A percentile compares a stretch with the other conserved stretches of the same genome.
Evolutionary conservation across 2,888 invertebrate genomes (phyloP).

Genomic region (Nematopogon swammerdamellus): DNA sequence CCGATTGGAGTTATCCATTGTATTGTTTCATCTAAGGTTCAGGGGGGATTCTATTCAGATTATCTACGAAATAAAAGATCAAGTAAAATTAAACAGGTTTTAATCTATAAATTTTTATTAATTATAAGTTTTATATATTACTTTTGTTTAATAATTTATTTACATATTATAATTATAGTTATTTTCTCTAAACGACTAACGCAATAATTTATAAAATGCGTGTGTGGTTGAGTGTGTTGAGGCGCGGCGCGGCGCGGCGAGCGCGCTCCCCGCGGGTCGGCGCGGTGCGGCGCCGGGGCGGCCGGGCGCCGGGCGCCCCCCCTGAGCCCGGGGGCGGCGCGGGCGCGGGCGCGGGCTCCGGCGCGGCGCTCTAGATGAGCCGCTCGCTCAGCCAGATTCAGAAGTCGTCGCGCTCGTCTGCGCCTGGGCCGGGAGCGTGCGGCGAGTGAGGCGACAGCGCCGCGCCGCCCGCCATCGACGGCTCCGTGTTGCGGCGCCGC

Average conservation of each 20-base stretch:
- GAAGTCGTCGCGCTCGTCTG: conserved; percentile 38
- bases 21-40: no score
- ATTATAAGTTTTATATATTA: conserved; percentile 30
- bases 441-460: conserved; percentile 36
- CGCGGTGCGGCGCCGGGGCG: neutral
- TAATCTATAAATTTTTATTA: conserved; percentile 1
- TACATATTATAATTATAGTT: conserved; percentile 4
- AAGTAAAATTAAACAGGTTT: conserved; percentile 1
- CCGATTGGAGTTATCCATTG: no score
- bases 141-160: conserved; percentile 5
- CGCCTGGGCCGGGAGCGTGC: conserved; percentile 19
- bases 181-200: neutral
- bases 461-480: conserved; percentile 59
- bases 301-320: conserved; percentile 25
- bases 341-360: no score
- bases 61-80: neutral
- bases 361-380: conserved; percentile 54
- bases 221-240: no score
- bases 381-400: conserved; percentile 73
- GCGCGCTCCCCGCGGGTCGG: no score
- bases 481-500: conserved; percentile 93
- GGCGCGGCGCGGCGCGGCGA: neutral
- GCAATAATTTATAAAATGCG: no score
- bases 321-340: conserved; percentile 50
- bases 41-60: no score